Conservation (phyloP, 2,888 invertebrate genomes). For the Anoplius nigerrimus region DNA sequence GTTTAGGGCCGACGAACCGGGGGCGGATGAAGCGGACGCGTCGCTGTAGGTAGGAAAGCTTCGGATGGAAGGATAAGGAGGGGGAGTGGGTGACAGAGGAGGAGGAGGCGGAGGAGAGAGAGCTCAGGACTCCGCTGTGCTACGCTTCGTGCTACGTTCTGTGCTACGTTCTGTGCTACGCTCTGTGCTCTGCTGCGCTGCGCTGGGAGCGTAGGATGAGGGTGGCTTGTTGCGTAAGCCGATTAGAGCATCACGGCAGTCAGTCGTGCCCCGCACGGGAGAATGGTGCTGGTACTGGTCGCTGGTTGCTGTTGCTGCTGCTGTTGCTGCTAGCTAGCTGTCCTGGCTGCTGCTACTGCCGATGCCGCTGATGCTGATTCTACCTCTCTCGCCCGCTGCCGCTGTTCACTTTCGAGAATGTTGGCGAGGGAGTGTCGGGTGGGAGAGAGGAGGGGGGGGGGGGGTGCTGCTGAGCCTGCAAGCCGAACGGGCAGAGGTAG, state of each 20-base stretch:
- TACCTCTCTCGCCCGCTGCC: constrained; percentile 1
- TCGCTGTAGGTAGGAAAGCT: not conserved
- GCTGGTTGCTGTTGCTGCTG: constrained; percentile 8
- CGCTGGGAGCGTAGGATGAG: constrained; percentile 58
- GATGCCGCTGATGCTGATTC: no score
- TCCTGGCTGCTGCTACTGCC: not conserved
- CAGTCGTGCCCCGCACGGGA: constrained; percentile 47
- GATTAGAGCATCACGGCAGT: constrained; percentile 72
- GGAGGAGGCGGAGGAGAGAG: constrained; percentile 23
- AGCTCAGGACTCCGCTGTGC: not conserved
- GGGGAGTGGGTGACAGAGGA: constrained; percentile 8
- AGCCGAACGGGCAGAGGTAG: constrained; percentile 22
- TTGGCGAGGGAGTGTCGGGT: not conserved
- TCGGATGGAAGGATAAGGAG: constrained; percentile 1
- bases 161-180: no score
- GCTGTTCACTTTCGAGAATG: constrained; percentile 13
- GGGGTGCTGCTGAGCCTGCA: constrained; percentile 7
- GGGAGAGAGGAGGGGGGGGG: constrained; percentile 33
- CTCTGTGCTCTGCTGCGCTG: constrained; percentile 38
- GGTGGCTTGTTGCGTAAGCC: constrained; percentile 71
- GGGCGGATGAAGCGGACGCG: constrained; percentile 9
- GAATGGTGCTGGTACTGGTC: constrained; percentile 24
- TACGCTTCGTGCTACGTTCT: no score
- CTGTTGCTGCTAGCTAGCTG: constrained; percentile 9
- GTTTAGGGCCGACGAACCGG: constrained; percentile 31